Conservation (phyloP, 2,888 invertebrate species). For the Abrostola tripartita region DNA sequence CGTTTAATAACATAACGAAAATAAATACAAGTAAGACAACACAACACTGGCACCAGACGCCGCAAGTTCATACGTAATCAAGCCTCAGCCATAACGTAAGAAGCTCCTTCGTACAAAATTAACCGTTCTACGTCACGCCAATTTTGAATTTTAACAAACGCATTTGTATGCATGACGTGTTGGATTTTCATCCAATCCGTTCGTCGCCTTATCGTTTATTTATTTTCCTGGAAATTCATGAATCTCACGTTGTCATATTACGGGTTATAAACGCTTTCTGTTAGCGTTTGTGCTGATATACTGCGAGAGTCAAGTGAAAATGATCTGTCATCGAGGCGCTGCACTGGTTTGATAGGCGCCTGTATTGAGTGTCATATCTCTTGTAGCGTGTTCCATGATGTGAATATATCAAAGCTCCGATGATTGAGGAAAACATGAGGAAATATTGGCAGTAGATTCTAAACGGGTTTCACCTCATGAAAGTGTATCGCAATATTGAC, state of each 20-base stretch:
- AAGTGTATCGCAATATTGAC: too few relatives aligned
- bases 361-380: conserved; percentile 19
- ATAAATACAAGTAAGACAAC: conserved; percentile 6
- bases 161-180: conserved; percentile 75
- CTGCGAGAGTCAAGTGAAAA: conserved; percentile 26
- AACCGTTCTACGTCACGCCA: conserved; percentile 57
- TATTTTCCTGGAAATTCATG: conserved; percentile 71
- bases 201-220: conserved; percentile 66
- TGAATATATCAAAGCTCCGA: conserved; percentile 7
- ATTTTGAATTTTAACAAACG: conserved; percentile 72
- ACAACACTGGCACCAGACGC: conserved; percentile 1
- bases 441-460: background rate
- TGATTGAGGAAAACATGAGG: conserved; percentile 9
- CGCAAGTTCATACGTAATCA: conserved; percentile 31
- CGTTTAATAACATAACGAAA: background rate
- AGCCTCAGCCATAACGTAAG: conserved; percentile 6
- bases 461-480: background rate
- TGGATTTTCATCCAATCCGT: conserved; percentile 66
- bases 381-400: conserved; percentile 6
- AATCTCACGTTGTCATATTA: conserved; percentile 66
- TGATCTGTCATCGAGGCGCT: conserved; percentile 20
- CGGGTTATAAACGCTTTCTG: conserved; percentile 68
- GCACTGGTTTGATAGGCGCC: conserved; percentile 22
- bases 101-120: conserved; percentile 46
- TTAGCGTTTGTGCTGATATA: conserved; percentile 34